Percentiles rank a stretch among this genome's conserved stretches.
These are phyloP conservation scores for Trichechus manatus DNA, from an alignment of 2,113 vertebrate genomes.

Conservation along the genomic window DNA sequence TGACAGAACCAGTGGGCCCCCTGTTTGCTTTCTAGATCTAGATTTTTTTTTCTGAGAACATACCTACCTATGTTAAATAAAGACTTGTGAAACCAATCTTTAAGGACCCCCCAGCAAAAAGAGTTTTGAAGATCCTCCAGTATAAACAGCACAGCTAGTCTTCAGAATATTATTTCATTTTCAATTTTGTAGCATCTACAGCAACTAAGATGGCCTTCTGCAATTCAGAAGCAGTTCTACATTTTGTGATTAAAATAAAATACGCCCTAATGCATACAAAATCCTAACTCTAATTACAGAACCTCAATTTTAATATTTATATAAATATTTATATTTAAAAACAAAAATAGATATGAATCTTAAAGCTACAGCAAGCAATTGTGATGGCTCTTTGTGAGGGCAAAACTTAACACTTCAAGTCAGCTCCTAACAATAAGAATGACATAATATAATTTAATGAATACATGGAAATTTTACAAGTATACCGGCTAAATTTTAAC, in stretches of 20 bases:
- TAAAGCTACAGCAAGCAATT: conserved; percentile 77
- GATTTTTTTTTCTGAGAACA: not conserved
- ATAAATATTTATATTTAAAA: conserved; percentile 47
- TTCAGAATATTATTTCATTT: conserved; percentile 15
- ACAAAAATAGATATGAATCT: conserved; percentile 57
- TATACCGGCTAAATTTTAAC: conserved; percentile 92
- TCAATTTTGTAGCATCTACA: not conserved
- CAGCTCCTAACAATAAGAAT: conserved; percentile 93
- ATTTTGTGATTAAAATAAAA: conserved; percentile 45
- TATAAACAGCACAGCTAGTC: conserved; percentile 3
- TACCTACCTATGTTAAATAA: conserved; percentile 29
- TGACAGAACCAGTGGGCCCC: not conserved
- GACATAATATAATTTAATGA: conserved; percentile 95
- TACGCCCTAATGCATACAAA: not conserved
- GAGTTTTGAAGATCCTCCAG: conserved; percentile 1
- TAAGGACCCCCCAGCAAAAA: conserved; percentile 6
- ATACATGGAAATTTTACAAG: conserved; percentile 97
- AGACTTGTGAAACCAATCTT: not conserved
- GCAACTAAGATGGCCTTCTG: conserved; percentile 28
- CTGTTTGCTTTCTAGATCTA: conserved; percentile 12
- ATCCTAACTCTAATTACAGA: not conserved
- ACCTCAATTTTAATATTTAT: conserved; percentile 23
- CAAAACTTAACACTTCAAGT: conserved; percentile 86
- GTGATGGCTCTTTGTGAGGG: conserved; percentile 64
- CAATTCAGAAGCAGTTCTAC: conserved; percentile 52